Evolutionary conservation across 2,888 invertebrate genomes (phyloP), one percentile per base, ranked within the genome.

Genomic region (Stenurella melanura): DNA sequence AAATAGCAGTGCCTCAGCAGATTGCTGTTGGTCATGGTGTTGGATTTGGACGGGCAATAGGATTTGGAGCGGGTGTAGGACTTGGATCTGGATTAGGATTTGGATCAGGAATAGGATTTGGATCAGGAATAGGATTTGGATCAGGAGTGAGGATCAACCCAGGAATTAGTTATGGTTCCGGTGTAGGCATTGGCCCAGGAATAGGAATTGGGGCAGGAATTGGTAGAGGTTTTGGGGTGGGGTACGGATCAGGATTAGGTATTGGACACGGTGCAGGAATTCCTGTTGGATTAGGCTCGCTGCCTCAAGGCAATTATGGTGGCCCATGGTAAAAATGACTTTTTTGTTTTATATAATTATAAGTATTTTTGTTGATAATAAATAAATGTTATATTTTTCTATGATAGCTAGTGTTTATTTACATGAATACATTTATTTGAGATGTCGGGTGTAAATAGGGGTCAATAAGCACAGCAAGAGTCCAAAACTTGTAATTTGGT

Each of bases 1-100:
- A 18, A 75, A 79, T 30, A 10, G 34, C 30, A n/a, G 61, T 63
- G 17, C 34, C 61, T n/a, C 61, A 61, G 0, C 30, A 30, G 1
- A 50, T 61, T 30, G 30, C 15, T 30, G n/a, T 61, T 63, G 61
- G 61, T 34, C 12, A 19, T 26, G 61, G n/a, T 30, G 30, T 34
- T 17, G 17, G n/a, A 17, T n/a, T 30, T 34, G 61, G 61, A 34
- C 2, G n/a, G n/a, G 30, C 30, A 30, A 30, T 61, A 60, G 58
- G 58, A 30, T 30, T 60, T 10, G 60, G 19, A 12, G 2, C 30
- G 15, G 42, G 15, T 15, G 4, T 42, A 2, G 15, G 42, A 15
- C 15, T 12, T 42, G 15, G 42, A 12, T 7, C 42, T 15, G 42
- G 42, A 15, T 1, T 42, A 42, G 42, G 42, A 15, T 4, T 26